phyloP scores from a whole-genome alignment of 2,113 vertebrate species.

The Panthera uncia region DNA sequence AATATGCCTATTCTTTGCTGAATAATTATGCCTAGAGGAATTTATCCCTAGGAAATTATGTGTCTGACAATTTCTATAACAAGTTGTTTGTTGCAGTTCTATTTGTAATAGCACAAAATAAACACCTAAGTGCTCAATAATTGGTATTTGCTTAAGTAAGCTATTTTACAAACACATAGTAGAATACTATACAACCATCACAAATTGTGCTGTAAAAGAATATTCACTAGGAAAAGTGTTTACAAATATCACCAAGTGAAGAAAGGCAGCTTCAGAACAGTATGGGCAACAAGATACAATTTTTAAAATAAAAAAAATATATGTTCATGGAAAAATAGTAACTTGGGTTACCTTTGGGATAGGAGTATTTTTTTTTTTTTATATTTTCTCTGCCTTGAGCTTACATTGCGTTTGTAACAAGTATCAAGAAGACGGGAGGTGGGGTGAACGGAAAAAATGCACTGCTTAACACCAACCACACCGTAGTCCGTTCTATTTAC shows the following conservation, averaged over 20 bases:
- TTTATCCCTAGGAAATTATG: slow-evolving; percentile 17
- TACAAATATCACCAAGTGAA: slow-evolving; percentile 26
- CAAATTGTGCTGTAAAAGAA: neutral
- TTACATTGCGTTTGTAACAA: neutral
- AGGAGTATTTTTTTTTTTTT: neutral
- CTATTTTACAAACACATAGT: slow-evolving; percentile 42
- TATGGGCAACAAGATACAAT: neutral
- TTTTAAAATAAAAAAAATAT: neutral
- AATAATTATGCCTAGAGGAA: neutral
- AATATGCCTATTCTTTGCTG: neutral
- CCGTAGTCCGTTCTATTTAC: neutral
- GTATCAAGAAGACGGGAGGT: neutral
- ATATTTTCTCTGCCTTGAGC: neutral
- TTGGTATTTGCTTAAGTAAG: neutral
- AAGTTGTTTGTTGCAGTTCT: neutral
- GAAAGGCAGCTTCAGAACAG: neutral
- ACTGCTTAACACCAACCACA: neutral
- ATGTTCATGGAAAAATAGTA: slow-evolving; percentile 17
- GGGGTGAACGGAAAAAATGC: neutral
- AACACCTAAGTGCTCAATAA: neutral
- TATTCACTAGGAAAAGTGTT: slow-evolving; percentile 10
- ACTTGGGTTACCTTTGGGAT: neutral
- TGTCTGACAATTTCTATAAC: neutral
- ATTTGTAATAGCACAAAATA: slow-evolving; percentile 28
- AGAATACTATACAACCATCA: neutral